These are phyloP conservation scores for Caenorhabditis sp. DNA, from an alignment of 2,888 invertebrate species.

Conservation along the genomic window DNA sequence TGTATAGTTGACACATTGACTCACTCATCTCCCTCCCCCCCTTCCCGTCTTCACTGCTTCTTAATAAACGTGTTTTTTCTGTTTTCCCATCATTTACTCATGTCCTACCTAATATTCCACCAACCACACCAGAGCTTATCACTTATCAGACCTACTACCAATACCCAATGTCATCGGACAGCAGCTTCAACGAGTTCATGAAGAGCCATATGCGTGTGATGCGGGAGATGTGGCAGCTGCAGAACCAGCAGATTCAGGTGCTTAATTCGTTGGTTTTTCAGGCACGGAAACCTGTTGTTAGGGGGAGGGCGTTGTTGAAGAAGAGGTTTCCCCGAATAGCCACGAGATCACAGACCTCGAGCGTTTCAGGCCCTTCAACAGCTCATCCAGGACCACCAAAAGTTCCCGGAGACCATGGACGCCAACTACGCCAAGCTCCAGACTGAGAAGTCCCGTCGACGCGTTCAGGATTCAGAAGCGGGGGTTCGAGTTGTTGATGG, in stretches of 20 bases:
- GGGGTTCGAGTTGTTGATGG: too few relatives aligned
- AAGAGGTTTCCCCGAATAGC: slow-evolving; percentile 4
- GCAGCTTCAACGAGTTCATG: slow-evolving; percentile 40
- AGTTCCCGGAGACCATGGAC: not conserved
- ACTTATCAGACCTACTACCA: not conserved
- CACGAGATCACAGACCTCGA: slow-evolving; percentile 1
- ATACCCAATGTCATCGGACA: not conserved
- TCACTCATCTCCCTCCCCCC: not conserved
- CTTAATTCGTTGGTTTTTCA: not conserved
- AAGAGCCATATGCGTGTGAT: slow-evolving; percentile 33
- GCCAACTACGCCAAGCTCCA: not conserved
- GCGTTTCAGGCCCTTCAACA: slow-evolving; percentile 46
- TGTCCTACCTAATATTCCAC: too few relatives aligned
- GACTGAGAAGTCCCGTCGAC: not conserved
- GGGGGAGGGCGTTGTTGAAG: not conserved
- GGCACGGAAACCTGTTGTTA: not conserved
- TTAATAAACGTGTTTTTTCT: slow-evolving; percentile 54
- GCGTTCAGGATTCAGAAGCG: slow-evolving; percentile 25
- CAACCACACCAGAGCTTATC: not conserved
- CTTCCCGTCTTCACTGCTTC: slow-evolving; percentile 6
- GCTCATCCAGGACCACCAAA: slow-evolving; percentile 17
- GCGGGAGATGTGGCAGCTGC: slow-evolving; percentile 46
- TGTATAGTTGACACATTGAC: slow-evolving; percentile 25
- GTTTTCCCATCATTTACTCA: too few relatives aligned
- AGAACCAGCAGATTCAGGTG: slow-evolving; percentile 54